phyloP scores from a whole-genome alignment of 2,888 invertebrate species.

The Rotaria socialis region DNA sequence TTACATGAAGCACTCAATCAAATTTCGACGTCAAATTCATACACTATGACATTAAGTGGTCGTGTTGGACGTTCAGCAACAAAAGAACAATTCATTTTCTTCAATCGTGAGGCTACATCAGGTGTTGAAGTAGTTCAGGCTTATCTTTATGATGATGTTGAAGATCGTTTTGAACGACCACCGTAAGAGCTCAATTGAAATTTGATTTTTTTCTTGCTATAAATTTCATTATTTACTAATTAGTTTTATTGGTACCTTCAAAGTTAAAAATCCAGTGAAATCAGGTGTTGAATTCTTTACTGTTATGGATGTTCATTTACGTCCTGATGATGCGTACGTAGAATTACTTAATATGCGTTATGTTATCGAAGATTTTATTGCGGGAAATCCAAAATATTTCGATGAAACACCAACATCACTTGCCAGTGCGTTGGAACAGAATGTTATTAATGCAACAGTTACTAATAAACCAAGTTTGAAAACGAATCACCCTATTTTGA shows the following conservation, averaged over 20 bases:
- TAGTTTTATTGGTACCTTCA: conserved; percentile 22
- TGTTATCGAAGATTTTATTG: not conserved
- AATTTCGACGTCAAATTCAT: not conserved
- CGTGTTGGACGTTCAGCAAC: not conserved
- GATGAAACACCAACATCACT: not conserved
- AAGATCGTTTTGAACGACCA: not conserved
- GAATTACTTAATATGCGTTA: not conserved
- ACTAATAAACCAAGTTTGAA: conserved; percentile 32
- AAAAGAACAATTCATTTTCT: conserved; percentile 9
- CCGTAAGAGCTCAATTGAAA: not conserved
- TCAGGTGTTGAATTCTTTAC: not conserved
- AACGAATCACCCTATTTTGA: not conserved
- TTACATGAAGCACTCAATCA: not conserved
- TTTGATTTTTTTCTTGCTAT: not conserved
- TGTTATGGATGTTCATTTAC: conserved; percentile 20
- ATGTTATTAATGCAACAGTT: not conserved
- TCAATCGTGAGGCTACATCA: conserved; percentile 5
- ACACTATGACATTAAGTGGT: not conserved
- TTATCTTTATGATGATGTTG: not conserved
- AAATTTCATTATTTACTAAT: not conserved
- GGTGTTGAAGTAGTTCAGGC: not conserved
- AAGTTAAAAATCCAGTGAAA: not conserved
- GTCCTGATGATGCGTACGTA: not conserved
- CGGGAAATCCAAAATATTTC: not conserved
- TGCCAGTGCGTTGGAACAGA: not conserved